phyloP scores from a whole-genome alignment of 2,113 vertebrate genomes.

The Ictalurus furcatus region DNA sequence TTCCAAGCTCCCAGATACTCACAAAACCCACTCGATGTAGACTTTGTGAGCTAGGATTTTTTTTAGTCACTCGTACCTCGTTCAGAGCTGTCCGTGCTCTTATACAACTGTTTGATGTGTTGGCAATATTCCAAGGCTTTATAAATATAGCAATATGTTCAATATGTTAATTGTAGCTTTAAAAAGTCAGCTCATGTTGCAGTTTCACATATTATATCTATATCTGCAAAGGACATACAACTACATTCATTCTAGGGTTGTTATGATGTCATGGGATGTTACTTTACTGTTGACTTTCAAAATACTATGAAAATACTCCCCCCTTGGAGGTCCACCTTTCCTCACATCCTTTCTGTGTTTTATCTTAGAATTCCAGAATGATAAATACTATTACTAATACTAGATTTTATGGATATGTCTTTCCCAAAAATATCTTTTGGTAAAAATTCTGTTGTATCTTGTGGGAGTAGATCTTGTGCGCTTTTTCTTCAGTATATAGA shows the following conservation, averaged over 20 bases:
- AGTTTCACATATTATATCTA: neutral
- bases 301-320: neutral
- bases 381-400: neutral
- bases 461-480: neutral
- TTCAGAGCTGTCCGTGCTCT: neutral
- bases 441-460: neutral
- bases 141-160: neutral
- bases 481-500: neutral
- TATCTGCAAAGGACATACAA: neutral
- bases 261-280: neutral
- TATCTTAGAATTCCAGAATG: neutral
- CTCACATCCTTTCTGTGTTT: neutral
- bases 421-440: neutral
- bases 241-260: neutral
- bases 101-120: neutral
- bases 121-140: neutral
- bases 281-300: neutral
- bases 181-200: neutral
- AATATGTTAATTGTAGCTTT: neutral
- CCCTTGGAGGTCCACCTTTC: neutral
- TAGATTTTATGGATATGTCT: neutral
- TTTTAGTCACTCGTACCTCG: neutral
- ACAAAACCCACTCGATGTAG: neutral
- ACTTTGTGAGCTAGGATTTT: neutral
- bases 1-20: slow-evolving; percentile 16